Evolutionary conservation across 2,888 invertebrate species (phyloP).

Genomic region (Mellilla xanthometata): DNA sequence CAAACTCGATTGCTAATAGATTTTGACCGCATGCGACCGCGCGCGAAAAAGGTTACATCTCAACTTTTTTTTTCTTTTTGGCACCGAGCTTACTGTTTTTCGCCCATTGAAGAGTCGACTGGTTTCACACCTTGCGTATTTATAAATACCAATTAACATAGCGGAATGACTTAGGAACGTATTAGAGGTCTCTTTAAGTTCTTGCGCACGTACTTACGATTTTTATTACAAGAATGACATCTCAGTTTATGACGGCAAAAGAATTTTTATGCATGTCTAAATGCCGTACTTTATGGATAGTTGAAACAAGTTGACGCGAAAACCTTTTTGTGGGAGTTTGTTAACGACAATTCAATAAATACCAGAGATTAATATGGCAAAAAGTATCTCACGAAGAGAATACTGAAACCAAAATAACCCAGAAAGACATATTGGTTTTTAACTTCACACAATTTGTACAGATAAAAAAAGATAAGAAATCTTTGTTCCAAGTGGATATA

Average conservation of each 20-base stretch:
- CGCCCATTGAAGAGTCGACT: constrained; percentile 27
- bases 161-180: constrained; percentile 37
- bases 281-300: constrained; percentile 1
- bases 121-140: constrained; percentile 59
- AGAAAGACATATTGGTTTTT: no score
- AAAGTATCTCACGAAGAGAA: no score
- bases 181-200: constrained; percentile 37
- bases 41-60: constrained; percentile 2
- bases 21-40: no score
- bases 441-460: no score
- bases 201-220: constrained; percentile 11
- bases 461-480: no score
- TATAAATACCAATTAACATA: constrained; percentile 47
- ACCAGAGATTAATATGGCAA: constrained; percentile 5
- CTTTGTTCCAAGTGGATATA: no score
- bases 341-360: constrained; percentile 6
- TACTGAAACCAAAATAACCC: no score
- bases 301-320: neutral
- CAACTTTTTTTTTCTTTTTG: constrained; percentile 27
- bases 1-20: no score
- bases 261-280: constrained; percentile 12
- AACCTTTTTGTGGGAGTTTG: constrained; percentile 1
- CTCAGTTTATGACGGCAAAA: constrained; percentile 9
- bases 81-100: constrained; percentile 29
- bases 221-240: constrained; percentile 16